Percentiles rank a stretch among this genome's conserved stretches.
phyloP scores from a whole-genome alignment of 2,888 invertebrate genomes.

The Caenorhabditis wallacei region DNA sequence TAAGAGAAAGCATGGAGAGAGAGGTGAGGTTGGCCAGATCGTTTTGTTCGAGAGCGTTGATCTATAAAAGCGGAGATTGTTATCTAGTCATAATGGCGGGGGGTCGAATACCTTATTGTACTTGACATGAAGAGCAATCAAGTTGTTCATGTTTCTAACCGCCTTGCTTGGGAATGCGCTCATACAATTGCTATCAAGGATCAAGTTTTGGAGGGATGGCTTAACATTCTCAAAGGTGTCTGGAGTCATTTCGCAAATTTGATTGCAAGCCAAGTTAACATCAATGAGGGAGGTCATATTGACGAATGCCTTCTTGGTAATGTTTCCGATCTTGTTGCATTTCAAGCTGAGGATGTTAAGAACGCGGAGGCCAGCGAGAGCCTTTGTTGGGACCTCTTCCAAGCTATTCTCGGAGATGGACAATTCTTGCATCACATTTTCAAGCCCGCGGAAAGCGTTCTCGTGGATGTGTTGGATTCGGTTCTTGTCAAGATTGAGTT shows the following conservation, averaged over 20 bases:
- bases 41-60: constrained; percentile 72
- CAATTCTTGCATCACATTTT: constrained; percentile 89
- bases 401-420: constrained; percentile 88
- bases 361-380: constrained; percentile 74
- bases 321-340: constrained; percentile 84
- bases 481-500: constrained; percentile 83
- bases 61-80: no score
- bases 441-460: constrained; percentile 87
- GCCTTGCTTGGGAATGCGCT: constrained; percentile 78
- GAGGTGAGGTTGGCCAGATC: constrained; percentile 77
- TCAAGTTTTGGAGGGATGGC: constrained; percentile 80
- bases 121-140: constrained; percentile 82
- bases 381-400: constrained; percentile 85
- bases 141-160: constrained; percentile 78
- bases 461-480: constrained; percentile 80
- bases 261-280: constrained; percentile 83
- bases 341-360: constrained; percentile 80
- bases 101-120: constrained; percentile 81
- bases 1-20: constrained; percentile 81
- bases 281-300: constrained; percentile 82
- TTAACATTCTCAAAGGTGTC: constrained; percentile 78
- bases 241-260: constrained; percentile 78
- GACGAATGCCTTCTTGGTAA: constrained; percentile 77
- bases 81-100: no score
- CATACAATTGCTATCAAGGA: constrained; percentile 82